These are phyloP conservation scores for Archivesica marissinica DNA, from an alignment of 1,140 invertebrate genomes.

Conservation along the genomic window DNA sequence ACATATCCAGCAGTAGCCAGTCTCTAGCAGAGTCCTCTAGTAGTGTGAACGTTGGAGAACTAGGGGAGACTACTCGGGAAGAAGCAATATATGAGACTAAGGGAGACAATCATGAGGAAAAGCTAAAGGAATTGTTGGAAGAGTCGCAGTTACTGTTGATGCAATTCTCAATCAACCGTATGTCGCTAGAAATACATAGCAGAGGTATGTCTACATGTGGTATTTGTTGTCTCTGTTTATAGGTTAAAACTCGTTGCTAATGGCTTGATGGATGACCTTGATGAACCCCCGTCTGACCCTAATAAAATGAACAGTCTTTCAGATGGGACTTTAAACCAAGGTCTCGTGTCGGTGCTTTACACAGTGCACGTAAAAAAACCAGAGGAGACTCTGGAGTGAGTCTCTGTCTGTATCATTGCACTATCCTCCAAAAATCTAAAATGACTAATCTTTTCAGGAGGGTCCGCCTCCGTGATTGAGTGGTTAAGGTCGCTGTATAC, in stretches of 20 bases:
- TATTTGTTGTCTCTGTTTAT: background rate
- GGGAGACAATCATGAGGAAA: slow-evolving; percentile 62
- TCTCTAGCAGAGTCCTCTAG: slow-evolving; percentile 39
- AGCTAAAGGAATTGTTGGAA: slow-evolving; percentile 69
- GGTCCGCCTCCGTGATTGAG: no score
- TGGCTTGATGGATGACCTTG: no score
- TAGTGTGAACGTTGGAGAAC: slow-evolving; percentile 16
- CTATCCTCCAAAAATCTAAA: no score
- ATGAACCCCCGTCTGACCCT: no score
- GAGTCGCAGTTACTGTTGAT: slow-evolving; percentile 90
- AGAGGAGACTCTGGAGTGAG: no score
- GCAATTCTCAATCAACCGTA: slow-evolving; percentile 94
- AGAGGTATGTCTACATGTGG: slow-evolving; percentile 75
- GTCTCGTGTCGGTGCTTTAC: no score
- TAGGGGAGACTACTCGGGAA: slow-evolving; percentile 14
- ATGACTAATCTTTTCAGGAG: no score
- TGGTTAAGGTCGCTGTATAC: no score
- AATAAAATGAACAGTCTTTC: no score
- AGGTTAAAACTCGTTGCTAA: background rate
- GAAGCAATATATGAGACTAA: background rate
- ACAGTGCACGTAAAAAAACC: no score
- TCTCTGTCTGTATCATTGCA: no score
- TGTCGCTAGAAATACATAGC: slow-evolving; percentile 91
- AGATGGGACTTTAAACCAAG: no score
- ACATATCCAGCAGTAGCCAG: background rate